phyloP scores from a whole-genome alignment of 2,888 invertebrate genomes.

The Latrodectus elegans region DNA sequence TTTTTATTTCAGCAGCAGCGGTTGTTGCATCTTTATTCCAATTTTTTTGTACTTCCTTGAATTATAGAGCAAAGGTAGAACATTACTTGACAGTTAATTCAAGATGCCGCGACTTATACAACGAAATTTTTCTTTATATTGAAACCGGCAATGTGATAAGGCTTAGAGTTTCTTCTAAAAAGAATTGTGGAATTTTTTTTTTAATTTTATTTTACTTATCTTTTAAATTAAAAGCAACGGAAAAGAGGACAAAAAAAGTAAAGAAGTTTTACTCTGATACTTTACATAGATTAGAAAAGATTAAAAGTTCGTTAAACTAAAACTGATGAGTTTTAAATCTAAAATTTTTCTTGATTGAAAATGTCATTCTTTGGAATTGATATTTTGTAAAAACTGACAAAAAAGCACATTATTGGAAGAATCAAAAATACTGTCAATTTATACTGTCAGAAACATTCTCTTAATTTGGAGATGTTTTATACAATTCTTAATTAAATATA shows the following conservation, averaged over 20 bases:
- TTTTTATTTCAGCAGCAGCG: conserved; percentile 4
- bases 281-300: conserved; percentile 47
- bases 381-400: not conserved
- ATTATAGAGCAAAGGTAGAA: conserved; percentile 37
- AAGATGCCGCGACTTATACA: conserved; percentile 17
- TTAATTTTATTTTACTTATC: not conserved
- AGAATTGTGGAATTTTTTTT: not conserved
- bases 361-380: not conserved
- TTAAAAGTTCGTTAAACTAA: conserved; percentile 17
- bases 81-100: conserved; percentile 58
- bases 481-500: not conserved
- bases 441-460: not conserved
- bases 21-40: conserved; percentile 8
- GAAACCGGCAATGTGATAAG: conserved; percentile 3
- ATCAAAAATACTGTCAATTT: too few relatives aligned
- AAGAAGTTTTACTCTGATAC: not conserved
- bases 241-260: not conserved
- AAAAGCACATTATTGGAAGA: not conserved
- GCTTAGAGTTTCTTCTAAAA: conserved; percentile 16
- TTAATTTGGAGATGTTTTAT: not conserved
- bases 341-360: conserved; percentile 1
- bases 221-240: conserved; percentile 33
- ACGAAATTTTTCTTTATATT: conserved; percentile 14
- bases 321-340: not conserved
- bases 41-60: conserved; percentile 14